Conservation (phyloP, 2,888 invertebrate genomes). For the Lampropteryx suffumata region DNA sequence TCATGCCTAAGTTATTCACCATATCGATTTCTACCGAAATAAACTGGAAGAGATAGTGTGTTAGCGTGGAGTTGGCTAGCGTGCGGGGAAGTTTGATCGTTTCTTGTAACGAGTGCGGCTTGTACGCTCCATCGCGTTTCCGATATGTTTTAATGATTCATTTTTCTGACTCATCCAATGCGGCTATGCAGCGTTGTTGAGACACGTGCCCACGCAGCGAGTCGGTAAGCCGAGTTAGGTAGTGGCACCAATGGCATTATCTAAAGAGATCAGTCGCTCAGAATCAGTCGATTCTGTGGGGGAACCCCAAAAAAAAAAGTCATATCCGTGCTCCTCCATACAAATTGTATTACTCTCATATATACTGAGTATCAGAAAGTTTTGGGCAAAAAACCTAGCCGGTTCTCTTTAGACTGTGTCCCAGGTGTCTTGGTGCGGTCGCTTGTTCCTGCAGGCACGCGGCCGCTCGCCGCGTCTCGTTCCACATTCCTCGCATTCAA, state of each 20-base stretch:
- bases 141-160: conserved; percentile 56
- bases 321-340: neutral
- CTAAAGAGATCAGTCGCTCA: conserved; percentile 7
- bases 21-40: conserved; percentile 77
- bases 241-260: neutral
- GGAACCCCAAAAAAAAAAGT: no score
- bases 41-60: conserved; percentile 80
- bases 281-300: no score
- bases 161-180: conserved; percentile 80
- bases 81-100: conserved; percentile 46
- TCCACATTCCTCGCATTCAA: conserved; percentile 72
- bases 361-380: no score
- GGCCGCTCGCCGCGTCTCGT: conserved; percentile 59
- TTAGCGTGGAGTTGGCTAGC: conserved; percentile 75
- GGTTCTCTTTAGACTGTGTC: conserved; percentile 10
- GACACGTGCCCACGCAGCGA: conserved; percentile 58
- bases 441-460: conserved; percentile 44
- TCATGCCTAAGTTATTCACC: conserved; percentile 67
- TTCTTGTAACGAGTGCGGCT: conserved; percentile 32
- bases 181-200: conserved; percentile 69
- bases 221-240: conserved; percentile 51
- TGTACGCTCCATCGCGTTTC: conserved; percentile 35
- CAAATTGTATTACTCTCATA: no score
- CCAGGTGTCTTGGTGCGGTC: conserved; percentile 10
- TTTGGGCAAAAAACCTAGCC: neutral